Conservation (phyloP, 2,113 vertebrate genomes). For the Beaufortia kweichowensis region DNA sequence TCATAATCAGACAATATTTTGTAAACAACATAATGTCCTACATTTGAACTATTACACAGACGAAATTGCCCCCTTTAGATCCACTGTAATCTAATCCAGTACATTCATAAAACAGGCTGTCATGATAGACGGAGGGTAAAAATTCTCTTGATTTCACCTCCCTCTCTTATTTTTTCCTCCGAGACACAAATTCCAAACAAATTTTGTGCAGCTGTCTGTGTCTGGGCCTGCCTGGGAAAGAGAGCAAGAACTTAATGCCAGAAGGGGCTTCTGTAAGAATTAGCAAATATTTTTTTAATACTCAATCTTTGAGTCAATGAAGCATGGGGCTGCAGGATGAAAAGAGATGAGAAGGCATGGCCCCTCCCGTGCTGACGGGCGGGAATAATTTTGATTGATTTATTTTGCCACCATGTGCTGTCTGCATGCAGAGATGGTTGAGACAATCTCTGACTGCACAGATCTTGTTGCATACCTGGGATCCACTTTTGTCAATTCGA, state of each 20-base stretch:
- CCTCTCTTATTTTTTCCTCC: conserved; percentile 76
- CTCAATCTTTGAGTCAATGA: conserved; percentile 57
- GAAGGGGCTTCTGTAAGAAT: conserved; percentile 72
- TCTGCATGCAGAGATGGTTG: conserved; percentile 18
- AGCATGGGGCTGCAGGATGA: conserved; percentile 46
- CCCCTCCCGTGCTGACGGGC: conserved; percentile 33
- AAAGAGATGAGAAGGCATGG: conserved; percentile 26
- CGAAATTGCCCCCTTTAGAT: conserved; percentile 7
- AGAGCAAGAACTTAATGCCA: conserved; percentile 69
- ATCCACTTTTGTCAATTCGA: conserved; percentile 33
- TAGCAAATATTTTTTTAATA: conserved; percentile 66
- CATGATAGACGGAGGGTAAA: conserved; percentile 43
- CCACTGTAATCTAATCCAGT: conserved; percentile 10
- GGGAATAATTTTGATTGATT: conserved; percentile 52
- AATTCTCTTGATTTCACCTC: conserved; percentile 60
- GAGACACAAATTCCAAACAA: conserved; percentile 87
- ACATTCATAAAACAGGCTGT: conserved; percentile 38
- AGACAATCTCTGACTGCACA: conserved; percentile 11
- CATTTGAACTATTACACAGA: conserved; percentile 15
- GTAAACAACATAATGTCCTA: conserved; percentile 19
- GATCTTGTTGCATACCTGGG: conserved; percentile 47
- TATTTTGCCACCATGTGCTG: conserved; percentile 45
- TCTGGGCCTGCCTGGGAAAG: conserved; percentile 75
- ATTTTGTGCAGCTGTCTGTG: conserved; percentile 74
- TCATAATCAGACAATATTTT: conserved; percentile 4